phyloP scores from a whole-genome alignment of 2,113 vertebrate genomes.

The Synchiropus splendidus region DNA sequence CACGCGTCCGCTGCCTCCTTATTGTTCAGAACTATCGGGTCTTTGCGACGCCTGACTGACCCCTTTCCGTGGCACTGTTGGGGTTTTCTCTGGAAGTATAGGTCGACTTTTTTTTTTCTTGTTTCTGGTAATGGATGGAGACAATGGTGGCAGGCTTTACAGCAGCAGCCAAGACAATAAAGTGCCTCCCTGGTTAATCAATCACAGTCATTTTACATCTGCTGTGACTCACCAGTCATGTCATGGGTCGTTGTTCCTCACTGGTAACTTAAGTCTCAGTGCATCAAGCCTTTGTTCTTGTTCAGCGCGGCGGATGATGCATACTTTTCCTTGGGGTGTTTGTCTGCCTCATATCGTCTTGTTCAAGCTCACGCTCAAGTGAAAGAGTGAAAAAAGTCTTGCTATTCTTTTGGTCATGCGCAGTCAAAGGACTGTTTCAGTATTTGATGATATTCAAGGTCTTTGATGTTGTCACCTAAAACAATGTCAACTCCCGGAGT shows the following conservation, averaged over 20 bases:
- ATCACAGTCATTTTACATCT: conserved; percentile 26
- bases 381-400: too few species aligned
- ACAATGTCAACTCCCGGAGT: too few species aligned
- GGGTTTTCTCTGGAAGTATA: conserved; percentile 45
- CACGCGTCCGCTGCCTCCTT: conserved; percentile 18
- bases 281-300: conserved; percentile 30
- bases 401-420: too few species aligned
- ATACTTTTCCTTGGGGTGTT: too few species aligned
- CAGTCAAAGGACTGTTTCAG: too few species aligned
- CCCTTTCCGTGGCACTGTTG: conserved; percentile 30
- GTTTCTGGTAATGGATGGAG: conserved; percentile 36
- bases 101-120: conserved; percentile 27
- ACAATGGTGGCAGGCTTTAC: conserved; percentile 40
- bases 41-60: conserved; percentile 49
- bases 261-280: conserved; percentile 25
- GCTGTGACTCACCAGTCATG: conserved; percentile 25
- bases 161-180: conserved; percentile 13
- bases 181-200: conserved; percentile 32
- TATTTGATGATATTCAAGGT: too few species aligned
- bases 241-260: conserved; percentile 29
- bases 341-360: too few species aligned
- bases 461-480: too few species aligned
- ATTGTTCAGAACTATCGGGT: conserved; percentile 48
- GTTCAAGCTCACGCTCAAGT: too few species aligned
- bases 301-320: conserved; percentile 17